These are phyloP conservation scores for Drosophila nigritarsus DNA, from an alignment of 2,888 invertebrate genomes.

Conservation along the genomic window DNA sequence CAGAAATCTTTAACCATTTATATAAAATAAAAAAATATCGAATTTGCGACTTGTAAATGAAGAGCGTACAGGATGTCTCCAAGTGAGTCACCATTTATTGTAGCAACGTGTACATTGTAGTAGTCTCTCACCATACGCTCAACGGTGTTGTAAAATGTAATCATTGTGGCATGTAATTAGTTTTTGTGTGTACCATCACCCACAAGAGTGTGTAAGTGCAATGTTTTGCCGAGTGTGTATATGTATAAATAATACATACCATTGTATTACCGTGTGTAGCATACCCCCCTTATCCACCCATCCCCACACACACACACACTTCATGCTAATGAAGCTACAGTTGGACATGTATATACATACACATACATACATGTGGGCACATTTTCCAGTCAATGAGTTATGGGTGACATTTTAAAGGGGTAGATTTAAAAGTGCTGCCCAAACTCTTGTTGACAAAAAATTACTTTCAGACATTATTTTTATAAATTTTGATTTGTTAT, in stretches of 20 bases:
- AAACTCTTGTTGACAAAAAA: not conserved
- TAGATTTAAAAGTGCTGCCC: constrained; percentile 3
- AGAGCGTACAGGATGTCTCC: not conserved
- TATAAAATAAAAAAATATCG: not conserved
- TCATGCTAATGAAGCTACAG: constrained; percentile 29
- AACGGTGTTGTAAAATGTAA: constrained; percentile 73
- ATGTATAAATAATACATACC: constrained; percentile 62
- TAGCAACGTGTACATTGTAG: constrained; percentile 9
- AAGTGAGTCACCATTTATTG: not conserved
- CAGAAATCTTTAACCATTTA: not conserved
- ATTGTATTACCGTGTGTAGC: constrained; percentile 45
- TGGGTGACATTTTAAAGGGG: constrained; percentile 2
- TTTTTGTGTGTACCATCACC: constrained; percentile 61
- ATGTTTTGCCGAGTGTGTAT: constrained; percentile 22
- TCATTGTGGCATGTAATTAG: constrained; percentile 80
- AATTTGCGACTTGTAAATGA: not conserved
- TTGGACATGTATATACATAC: not conserved
- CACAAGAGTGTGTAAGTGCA: constrained; percentile 23
- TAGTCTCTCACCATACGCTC: constrained; percentile 31
- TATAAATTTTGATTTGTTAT: no score
- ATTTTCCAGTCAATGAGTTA: constrained; percentile 11
- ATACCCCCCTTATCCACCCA: not conserved
- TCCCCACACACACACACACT: constrained; percentile 8
- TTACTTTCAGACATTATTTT: not conserved
- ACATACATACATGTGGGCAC: not conserved